phyloP scores from a whole-genome alignment of 30 jellyfish, hydroid and myxozoan genomes.

The Morbakka virulenta region DNA sequence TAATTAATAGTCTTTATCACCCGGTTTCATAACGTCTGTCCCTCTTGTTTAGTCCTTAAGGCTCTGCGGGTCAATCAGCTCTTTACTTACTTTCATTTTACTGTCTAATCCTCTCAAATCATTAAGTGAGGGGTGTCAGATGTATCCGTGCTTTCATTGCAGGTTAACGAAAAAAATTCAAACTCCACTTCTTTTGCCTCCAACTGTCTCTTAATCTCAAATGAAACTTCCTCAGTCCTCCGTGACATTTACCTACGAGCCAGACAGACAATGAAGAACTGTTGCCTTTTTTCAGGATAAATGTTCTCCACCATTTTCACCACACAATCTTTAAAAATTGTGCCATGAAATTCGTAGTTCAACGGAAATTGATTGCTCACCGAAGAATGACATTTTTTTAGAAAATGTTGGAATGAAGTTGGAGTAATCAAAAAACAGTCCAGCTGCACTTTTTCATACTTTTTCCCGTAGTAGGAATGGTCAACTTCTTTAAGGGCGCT shows the following conservation, averaged over 20 bases:
- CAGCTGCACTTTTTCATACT: no score
- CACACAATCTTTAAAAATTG: not conserved
- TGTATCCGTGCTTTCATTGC: no score
- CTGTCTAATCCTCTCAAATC: not conserved
- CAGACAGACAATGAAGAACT: not conserved
- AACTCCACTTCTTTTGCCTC: not conserved
- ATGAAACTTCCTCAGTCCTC: not conserved
- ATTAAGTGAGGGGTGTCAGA: constrained; percentile 25
- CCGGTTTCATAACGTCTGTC: no score
- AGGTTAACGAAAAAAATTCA: constrained; percentile 2
- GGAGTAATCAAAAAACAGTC: no score
- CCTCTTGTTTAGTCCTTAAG: not conserved
- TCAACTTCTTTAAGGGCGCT: no score
- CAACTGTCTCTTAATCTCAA: not conserved
- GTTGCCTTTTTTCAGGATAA: not conserved
- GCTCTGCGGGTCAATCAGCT: constrained; percentile 1
- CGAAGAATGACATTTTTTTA: no score
- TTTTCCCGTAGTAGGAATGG: no score
- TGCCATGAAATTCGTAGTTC: no score
- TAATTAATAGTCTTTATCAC: no score
- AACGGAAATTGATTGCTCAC: no score
- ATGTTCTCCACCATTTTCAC: not conserved
- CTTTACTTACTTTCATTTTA: constrained; percentile 1
- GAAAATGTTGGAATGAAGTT: no score
- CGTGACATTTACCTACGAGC: not conserved